Conservation (phyloP, 1,140 invertebrate species). For the Drosophila arawakana region DNA sequence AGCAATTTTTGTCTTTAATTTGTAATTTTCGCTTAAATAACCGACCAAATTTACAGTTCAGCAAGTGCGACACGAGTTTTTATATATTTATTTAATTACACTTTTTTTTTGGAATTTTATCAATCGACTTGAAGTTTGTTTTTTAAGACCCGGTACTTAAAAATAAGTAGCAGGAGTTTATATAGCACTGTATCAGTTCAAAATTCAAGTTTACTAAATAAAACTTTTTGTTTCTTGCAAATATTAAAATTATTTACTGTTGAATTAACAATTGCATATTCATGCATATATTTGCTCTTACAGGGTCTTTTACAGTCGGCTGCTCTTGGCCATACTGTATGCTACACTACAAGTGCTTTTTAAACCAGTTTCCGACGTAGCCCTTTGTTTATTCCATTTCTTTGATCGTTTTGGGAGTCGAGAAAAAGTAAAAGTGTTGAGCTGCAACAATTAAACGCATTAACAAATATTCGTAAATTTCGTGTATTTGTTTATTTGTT, state of each 20-base stretch:
- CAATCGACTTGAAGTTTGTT: not conserved
- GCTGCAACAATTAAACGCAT: constrained; percentile 62
- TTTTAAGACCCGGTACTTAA: too few relatives aligned
- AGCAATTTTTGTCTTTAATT: constrained; percentile 24
- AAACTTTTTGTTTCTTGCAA: too few relatives aligned
- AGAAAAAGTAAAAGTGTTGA: constrained; percentile 76
- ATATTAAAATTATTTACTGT: too few relatives aligned
- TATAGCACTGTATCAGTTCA: too few relatives aligned
- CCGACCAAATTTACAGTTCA: constrained; percentile 10
- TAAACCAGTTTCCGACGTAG: constrained; percentile 57
- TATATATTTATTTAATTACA: constrained; percentile 2
- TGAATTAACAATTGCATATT: too few relatives aligned
- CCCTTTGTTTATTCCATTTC: constrained; percentile 48
- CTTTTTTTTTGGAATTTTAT: constrained; percentile 11
- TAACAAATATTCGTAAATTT: constrained; percentile 51
- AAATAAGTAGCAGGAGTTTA: too few relatives aligned
- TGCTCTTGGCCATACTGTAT: too few relatives aligned
- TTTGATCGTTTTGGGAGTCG: constrained; percentile 9
- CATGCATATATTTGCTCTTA: too few relatives aligned
- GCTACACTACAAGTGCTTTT: constrained; percentile 22
- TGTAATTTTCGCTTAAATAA: constrained; percentile 44
- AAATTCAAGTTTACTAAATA: too few relatives aligned
- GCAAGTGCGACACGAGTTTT: constrained; percentile 63
- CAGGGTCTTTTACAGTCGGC: too few relatives aligned
- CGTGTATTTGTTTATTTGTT: not conserved